phyloP scores from a whole-genome alignment of 1,140 invertebrate species.

The Hylaeus anthracinus region DNA sequence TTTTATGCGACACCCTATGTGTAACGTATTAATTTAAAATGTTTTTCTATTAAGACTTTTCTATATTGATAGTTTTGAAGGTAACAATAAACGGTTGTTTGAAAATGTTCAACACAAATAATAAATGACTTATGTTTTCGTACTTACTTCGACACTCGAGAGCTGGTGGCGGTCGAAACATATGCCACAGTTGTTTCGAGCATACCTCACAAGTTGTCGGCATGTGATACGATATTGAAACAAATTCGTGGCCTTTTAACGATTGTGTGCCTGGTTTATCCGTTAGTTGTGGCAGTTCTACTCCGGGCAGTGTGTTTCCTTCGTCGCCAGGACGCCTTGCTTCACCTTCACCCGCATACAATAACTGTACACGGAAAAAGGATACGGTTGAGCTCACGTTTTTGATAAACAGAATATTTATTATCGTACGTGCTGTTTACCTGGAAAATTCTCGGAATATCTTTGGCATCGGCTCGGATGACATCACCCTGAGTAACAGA shows the following conservation, averaged over 20 bases:
- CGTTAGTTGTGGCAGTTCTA: constrained; percentile 77
- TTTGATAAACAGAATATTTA: not conserved
- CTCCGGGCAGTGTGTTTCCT: constrained; percentile 76
- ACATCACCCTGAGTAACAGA: constrained; percentile 99
- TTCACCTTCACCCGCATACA: constrained; percentile 97
- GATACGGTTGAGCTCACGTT: not conserved
- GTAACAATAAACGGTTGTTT: no score
- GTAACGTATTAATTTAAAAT: constrained; percentile 12
- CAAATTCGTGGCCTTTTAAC: constrained; percentile 98
- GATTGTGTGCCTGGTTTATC: constrained; percentile 90
- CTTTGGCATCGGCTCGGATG: constrained; percentile 98
- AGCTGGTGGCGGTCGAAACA: constrained; percentile 97
- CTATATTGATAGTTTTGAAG: not conserved
- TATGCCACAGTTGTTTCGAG: constrained; percentile 97
- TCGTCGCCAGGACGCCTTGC: constrained; percentile 91
- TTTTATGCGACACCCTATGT: constrained; percentile 96
- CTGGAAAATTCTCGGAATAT: constrained; percentile 99
- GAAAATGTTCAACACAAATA: no score
- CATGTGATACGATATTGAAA: constrained; percentile 98
- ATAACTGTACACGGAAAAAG: constrained; percentile 80
- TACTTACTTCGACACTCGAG: constrained; percentile 96
- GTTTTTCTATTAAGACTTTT: no score
- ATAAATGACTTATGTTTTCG: not conserved
- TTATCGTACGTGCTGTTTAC: constrained; percentile 73
- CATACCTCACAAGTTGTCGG: constrained; percentile 98